Conservation (phyloP, 2,888 invertebrate species). For the Troilus luridus region DNA sequence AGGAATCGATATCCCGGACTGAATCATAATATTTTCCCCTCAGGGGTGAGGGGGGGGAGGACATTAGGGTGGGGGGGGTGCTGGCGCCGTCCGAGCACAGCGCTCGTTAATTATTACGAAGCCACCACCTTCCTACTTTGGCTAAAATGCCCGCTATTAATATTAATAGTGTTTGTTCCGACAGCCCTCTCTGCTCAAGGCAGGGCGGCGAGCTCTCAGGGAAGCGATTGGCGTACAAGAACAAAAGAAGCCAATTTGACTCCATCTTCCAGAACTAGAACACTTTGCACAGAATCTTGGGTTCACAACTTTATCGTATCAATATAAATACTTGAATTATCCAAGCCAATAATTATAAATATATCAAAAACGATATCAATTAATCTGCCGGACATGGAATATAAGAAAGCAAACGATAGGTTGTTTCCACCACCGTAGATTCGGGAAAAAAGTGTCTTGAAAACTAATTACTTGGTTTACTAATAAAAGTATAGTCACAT, state of each 20-base stretch:
- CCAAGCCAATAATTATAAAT: no score
- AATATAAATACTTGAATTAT: no score
- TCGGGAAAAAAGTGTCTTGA: no score
- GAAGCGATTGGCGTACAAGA: not conserved
- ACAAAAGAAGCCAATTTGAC: not conserved
- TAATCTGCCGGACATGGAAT: no score
- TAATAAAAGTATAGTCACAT: no score
- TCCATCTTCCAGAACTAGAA: no score
- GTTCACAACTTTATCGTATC: no score
- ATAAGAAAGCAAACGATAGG: no score
- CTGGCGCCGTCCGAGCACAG: not conserved
- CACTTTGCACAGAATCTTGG: no score
- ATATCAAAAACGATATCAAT: no score
- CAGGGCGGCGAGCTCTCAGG: not conserved
- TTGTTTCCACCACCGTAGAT: no score
- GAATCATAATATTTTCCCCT: constrained; percentile 16
- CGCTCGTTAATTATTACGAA: not conserved
- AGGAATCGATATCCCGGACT: not conserved
- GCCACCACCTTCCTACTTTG: not conserved
- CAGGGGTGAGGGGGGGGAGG: not conserved
- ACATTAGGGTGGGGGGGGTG: not conserved
- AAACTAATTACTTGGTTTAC: no score
- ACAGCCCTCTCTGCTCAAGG: not conserved
- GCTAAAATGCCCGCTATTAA: constrained; percentile 5
- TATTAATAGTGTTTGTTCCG: constrained; percentile 1